Evolutionary conservation across 2,113 vertebrate species (phyloP).

Genomic region (Hyla sarda): DNA sequence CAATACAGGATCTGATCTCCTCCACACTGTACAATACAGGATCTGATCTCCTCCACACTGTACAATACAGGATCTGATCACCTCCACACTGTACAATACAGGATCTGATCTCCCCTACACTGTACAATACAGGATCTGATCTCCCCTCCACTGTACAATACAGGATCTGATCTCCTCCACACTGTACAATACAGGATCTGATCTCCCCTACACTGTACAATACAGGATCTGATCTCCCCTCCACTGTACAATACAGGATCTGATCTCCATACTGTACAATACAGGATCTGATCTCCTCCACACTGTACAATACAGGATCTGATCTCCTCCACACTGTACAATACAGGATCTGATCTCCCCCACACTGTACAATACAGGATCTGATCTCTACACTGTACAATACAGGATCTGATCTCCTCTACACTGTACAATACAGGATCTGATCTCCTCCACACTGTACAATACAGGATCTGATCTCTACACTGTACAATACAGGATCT

Average conservation of each 20-base stretch:
- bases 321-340: neutral
- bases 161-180: neutral
- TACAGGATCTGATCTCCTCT: neutral
- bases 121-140: conserved; percentile 4
- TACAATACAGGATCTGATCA: neutral
- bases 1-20: neutral
- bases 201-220: conserved; percentile 1
- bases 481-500: neutral
- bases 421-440: neutral
- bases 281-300: neutral
- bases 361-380: conserved; percentile 6
- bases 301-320: neutral
- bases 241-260: neutral
- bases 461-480: neutral
- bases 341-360: neutral
- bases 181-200: neutral
- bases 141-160: neutral
- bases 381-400: neutral
- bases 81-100: neutral
- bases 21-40: neutral
- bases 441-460: neutral
- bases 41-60: neutral
- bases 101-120: neutral
- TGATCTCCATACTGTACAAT: neutral
- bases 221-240: neutral